Conservation (phyloP, 23 tunicate genomes). For the Pegea sp. region DNA sequence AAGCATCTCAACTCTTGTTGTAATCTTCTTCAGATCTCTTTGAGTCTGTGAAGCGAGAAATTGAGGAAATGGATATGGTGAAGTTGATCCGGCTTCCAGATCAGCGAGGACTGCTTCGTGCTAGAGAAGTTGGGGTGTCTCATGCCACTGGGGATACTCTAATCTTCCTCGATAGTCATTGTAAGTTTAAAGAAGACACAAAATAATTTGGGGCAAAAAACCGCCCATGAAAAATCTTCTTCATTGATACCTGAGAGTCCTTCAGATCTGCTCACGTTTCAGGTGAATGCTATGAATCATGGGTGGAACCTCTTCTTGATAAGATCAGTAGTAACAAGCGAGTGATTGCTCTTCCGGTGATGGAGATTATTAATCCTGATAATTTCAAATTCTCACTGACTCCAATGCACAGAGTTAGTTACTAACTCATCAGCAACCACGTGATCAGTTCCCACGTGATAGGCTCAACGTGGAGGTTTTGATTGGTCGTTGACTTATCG, state of each 20-base stretch:
- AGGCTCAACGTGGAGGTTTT: slow-evolving; percentile 88
- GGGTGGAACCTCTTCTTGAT: slow-evolving; percentile 71
- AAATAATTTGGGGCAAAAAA: no score
- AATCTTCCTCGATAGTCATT: slow-evolving; percentile 83
- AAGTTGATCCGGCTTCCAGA: slow-evolving; percentile 16
- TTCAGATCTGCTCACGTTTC: slow-evolving; percentile 4
- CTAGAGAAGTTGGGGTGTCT: slow-evolving; percentile 42
- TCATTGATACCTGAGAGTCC: no score
- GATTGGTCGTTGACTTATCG: slow-evolving; percentile 83
- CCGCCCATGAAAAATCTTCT: no score
- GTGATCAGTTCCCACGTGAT: background rate
- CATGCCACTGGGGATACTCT: slow-evolving; percentile 73
- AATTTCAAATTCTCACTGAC: slow-evolving; percentile 59
- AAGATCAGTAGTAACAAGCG: slow-evolving; percentile 29
- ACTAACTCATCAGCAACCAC: background rate
- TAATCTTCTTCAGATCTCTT: slow-evolving; percentile 10
- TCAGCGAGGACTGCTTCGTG: slow-evolving; percentile 37
- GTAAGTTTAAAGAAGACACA: slow-evolving; percentile 9
- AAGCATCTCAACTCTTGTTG: no score
- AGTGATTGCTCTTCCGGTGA: slow-evolving; percentile 62
- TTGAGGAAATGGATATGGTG: slow-evolving; percentile 36
- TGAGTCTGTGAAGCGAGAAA: slow-evolving; percentile 27
- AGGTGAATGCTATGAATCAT: slow-evolving; percentile 96
- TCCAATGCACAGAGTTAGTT: slow-evolving; percentile 61
- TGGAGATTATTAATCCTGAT: slow-evolving; percentile 82